Evolutionary conservation across 2,113 vertebrate species (phyloP), one percentile per base, ranked within the genome.

Genomic region (Pelusios castaneus): DNA sequence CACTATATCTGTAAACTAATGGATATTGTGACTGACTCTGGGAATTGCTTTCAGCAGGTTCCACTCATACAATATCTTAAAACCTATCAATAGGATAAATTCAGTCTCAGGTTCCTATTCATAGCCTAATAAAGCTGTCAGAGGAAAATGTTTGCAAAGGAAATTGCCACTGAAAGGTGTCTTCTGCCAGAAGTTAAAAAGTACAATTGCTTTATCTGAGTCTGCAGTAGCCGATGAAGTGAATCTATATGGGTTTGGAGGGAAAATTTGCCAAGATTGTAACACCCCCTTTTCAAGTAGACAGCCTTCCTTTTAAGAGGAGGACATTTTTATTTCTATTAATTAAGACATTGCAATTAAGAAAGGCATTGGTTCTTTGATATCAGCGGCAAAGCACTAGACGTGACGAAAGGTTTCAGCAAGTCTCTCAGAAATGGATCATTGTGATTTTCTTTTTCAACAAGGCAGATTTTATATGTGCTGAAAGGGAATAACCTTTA

Each of bases 41-140:
- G 80, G 79, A 94, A 92, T 90, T 85, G 90, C 93, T 94, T 90
- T 85, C 90, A 92, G 86, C 63, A 34, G 52, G 45, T 51, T 70
- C 73, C 49, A 82, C 88, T 82, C 73, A 10, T 4, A 21, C 73
- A 49, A 90, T 85, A 91, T 88, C 93, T 96, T 85, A 51, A 84
- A 88, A n/a, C 80, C 84, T 79, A 94, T 85, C 93, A 70, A 82
- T 87, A 87, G 29, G 2, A 75, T 85, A 91, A 93, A 86, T 87
- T 87, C 89, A 77, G 73, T 91, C 89, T 47, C 90, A 1, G 86
- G 92, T 92, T 89, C 43, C 95, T 79, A 49, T 80, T 96, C 89
- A 56, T 4, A 78, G 90, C 56, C 92, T 93, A 95, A 97, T 96
- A 95, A 96, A 97, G 84, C 90, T 96, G 94, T 96, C 96, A 91